Base-by-base conservation (phyloP, 2,888 invertebrate genomes). In the Leptothorax acervorum region DNA sequence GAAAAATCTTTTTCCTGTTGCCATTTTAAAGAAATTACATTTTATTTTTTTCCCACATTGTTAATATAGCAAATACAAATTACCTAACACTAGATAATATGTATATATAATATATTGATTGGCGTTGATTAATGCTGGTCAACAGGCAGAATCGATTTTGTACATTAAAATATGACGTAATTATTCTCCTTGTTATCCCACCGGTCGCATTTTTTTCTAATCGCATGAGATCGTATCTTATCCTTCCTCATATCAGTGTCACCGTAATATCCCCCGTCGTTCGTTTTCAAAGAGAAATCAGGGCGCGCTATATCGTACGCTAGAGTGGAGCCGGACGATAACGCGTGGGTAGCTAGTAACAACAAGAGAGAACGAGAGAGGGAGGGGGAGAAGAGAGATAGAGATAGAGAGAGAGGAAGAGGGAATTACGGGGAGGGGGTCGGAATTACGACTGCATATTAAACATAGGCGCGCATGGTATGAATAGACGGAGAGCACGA, bases 231-330 rank as follows among this genome's bases (percentile, higher is more conserved):
- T 70, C 23, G 12, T 57, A 66, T 35, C 12, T 79, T 68, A 53
- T 71, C 35, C 31, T 39, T 28, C 18, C 18, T 55, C 79, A 31
- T 71, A 79, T 79, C 23, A 48, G 71, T 71, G 71, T 79, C 71
- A 31, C 35, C 31, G 12, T 48, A 71, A 79, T 76, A 53, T 71
- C 45, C 60, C 45, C 48, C 45, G 57, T 60, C 78, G 55, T 70
- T 15, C 9, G 60, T 71, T 79, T 79, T 71, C 71, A 71, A 79
- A 60, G 79, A 79, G 71, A 79, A 79, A 79, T 79, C 71, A 79
- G 71, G 60, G 48, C 55, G 15, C 45, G 23, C 48, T 71, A 79
- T 71, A 79, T 78, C 55, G 57, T 57, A 78, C 71, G 57, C 57
- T 60, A 71, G 71, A 79, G 48, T 79, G 79, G 71, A 71, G 71